Base-by-base conservation (phyloP, 2,113 vertebrate genomes). In the Chinchilla lanigera region DNA sequence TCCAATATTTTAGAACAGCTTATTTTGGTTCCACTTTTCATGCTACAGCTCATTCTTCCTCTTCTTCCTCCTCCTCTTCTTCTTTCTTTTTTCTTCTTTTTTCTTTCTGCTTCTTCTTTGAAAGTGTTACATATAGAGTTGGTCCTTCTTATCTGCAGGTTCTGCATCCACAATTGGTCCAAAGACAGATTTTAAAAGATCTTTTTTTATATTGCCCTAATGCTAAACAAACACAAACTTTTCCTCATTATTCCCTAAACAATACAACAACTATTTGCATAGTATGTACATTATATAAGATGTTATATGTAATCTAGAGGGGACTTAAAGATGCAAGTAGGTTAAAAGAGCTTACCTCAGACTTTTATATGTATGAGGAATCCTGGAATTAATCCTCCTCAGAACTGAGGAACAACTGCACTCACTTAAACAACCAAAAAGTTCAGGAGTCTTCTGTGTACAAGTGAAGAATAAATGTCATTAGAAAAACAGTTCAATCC, bases 11-110 rank as follows among this genome's bases (percentile, higher is more conserved):
- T 60, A 85, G 12, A 89, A 69, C 2, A 93, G 63, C 47, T 86
- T 86, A 58, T 54, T 94, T 92, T 96, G 50, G 61, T 41, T 12
- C 35, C n/a, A 44, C 41, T 92, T 88, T 93, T 94, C 30, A 69
- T 44, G 75, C n/a, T 92, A 33, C 16, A 96, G 50, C 52, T 85
- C 13, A 52, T 89, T 93, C 69, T 90, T 50, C 9, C 9, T 50
- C 47, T 50, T 50, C n/a, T 65, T 4, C n/a, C n/a, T n/a, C n/a
- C n/a, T n/a, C n/a, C n/a, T n/a, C n/a, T n/a, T n/a, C n/a, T n/a
- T n/a, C n/a, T n/a, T n/a, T n/a, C n/a, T n/a, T n/a, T n/a, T n/a
- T n/a, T n/a, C n/a, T n/a, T n/a, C n/a, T n/a, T n/a, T n/a, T n/a
- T n/a, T n/a, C n/a, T n/a, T n/a, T n/a, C n/a, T n/a, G n/a, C 38